Evolutionary conservation across 2,888 invertebrate species (phyloP), one percentile per base, ranked within the genome.

Genomic region (Stenolophus ochropezus): DNA sequence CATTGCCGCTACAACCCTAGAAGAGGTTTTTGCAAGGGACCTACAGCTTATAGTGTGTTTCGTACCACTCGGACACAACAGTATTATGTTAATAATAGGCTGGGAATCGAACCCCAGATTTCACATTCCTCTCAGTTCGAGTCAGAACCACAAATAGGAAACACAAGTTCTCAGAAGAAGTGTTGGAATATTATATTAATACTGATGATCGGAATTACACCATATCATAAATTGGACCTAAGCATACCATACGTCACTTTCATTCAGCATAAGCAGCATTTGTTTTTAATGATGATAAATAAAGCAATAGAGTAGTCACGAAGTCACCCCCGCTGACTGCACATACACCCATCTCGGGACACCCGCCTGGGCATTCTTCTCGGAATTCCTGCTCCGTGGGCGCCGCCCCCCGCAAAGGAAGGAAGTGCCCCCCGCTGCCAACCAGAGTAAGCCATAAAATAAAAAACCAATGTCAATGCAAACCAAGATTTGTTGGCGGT

Each of bases 401-500:
- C 84, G 83, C 85, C 85, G 78, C 85, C 84, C 86, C 86, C 84
- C 81, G 76, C 84, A 85, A 85, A 84, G 85, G 86, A 85, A 85
- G 85, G 86, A 85, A 86, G 85, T 85, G 84, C 85, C 85, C 84
- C 84, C 84, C 83, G 82, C 61, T 77, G 83, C 18, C 82, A 82
- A 83, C 84, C 83, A 85, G 85, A 85, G 85, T 86, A 85, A 86
- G 85, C 84, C 85, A 86, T 86, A 85, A 86, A 86, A 85, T 85
- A 86, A 65, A 71, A 79, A 83, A 85, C 85, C 84, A 86, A 86
- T 85, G 86, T 85, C 86, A 86, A 86, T 85, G 83, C 73, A 21
- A 65, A 79, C 73, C 4, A 33, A 33, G 65, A 69, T 69, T 69
- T 69, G 33, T 69, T 33, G 27, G 27, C 27, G 33, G 65, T 5